Base-by-base conservation (phyloP, 2,113 vertebrate genomes). In the Rynchops niger region DNA sequence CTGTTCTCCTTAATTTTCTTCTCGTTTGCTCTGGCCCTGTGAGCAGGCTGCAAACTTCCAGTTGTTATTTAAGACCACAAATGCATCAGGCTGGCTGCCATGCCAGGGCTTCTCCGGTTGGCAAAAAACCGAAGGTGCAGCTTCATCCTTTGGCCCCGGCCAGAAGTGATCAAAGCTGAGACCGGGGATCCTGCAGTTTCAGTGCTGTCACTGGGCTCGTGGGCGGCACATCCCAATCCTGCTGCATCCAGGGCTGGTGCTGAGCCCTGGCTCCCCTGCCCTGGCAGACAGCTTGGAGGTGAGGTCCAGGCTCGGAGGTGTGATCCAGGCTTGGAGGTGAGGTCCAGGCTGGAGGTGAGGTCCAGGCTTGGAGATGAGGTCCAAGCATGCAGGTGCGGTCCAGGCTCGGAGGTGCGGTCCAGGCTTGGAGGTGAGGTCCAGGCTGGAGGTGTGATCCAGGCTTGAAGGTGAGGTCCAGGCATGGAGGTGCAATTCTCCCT, bases 151-250 rank as follows among this genome's bases (percentile, higher is more conserved):
- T 34, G 52, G 29, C 9, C 9, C 6, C 43, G 27, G 69, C 6
- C 38, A 40, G 34, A 15, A 11, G 42, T 6, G 27, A 36, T 15
- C 36, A 5, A 40, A 47, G 76, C 36, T 2, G 56, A 27, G 34
- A 9, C 14, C 0, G 4, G n/a, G 14, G 14, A 34, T 65, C 32
- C 49, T 8, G 2, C 5, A 9, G 36, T 22, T 29, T 45, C 1
- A 0, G 2, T 2, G 7, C 5, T 11, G 9, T 45, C 7, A 0
- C 29, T 6, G 4, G 8, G 21, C 38, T 43, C 2, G 0, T 3
- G 52, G 62, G 70, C 18, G 38, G 43, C 22, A 0, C 38, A 8
- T 34, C 74, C 59, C 15, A 12, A 1, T 49, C 58, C 62, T 40
- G n/a, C 5, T 8, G 50, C 6, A 15, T 30, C 55, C 91, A 13